Evolutionary conservation across 2,888 invertebrate species (phyloP).

Genomic region (Hirudinaria manillensis): DNA sequence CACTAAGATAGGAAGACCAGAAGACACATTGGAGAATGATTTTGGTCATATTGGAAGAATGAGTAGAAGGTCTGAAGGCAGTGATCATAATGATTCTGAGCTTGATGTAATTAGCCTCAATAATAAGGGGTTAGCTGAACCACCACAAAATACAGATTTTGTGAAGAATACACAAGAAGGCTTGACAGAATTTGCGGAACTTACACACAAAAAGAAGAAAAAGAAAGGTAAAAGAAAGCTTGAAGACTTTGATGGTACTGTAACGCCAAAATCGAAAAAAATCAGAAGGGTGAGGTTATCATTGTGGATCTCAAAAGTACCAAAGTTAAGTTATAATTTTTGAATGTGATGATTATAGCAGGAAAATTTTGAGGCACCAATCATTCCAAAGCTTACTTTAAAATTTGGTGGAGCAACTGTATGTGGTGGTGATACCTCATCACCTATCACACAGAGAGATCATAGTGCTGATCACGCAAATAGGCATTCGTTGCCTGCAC

Average conservation of each 20-base stretch:
- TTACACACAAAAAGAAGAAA: constrained; percentile 23
- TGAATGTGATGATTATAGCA: background rate
- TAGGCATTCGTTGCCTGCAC: background rate
- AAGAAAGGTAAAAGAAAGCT: constrained; percentile 22
- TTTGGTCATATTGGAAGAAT: no score
- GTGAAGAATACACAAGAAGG: background rate
- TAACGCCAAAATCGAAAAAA: constrained; percentile 12
- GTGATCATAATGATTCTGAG: no score
- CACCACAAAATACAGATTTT: no score
- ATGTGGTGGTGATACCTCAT: constrained; percentile 14
- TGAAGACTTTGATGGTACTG: constrained; percentile 6
- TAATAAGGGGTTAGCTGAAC: no score
- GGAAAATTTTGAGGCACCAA: constrained; percentile 1
- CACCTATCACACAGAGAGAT: background rate
- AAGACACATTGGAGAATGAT: no score
- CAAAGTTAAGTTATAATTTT: background rate
- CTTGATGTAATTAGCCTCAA: no score
- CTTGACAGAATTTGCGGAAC: background rate
- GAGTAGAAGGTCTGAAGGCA: no score
- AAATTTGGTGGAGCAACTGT: constrained; percentile 27
- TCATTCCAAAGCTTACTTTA: constrained; percentile 27
- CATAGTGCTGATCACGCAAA: background rate
- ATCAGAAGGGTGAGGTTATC: constrained; percentile 12
- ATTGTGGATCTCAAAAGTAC: background rate
- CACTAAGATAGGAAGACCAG: no score